phyloP scores from a whole-genome alignment of 2,797 vertebrate species.

The Cichlasoma orientale region DNA sequence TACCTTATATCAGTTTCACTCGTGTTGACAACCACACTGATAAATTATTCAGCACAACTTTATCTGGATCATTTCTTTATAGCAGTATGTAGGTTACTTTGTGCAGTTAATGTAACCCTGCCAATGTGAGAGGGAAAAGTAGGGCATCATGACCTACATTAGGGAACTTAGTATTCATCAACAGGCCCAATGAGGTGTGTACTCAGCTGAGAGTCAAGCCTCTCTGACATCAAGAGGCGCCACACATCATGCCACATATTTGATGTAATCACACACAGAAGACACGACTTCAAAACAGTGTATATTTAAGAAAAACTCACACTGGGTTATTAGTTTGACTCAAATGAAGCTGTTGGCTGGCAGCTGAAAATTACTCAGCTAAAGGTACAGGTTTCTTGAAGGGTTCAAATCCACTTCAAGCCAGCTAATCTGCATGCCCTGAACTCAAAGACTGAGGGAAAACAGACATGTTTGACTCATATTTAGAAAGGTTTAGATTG shows the following conservation, averaged over 20 bases:
- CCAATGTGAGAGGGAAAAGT: slow-evolving; percentile 59
- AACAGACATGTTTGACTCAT: slow-evolving; percentile 16
- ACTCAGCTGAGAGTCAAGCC: slow-evolving; percentile 9
- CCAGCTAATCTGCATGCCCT: background rate
- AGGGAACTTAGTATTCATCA: slow-evolving; percentile 31
- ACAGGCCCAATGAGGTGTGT: slow-evolving; percentile 23
- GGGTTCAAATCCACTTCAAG: background rate
- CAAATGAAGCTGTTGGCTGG: background rate
- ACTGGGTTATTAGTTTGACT: background rate
- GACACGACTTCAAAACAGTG: background rate
- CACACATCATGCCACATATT: background rate
- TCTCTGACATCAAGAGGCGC: slow-evolving; percentile 16
- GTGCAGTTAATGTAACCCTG: slow-evolving; percentile 48
- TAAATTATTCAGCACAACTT: slow-evolving; percentile 55
- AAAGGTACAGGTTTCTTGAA: background rate
- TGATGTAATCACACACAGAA: background rate
- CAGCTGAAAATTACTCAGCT: background rate
- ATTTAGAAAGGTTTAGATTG: slow-evolving; percentile 39
- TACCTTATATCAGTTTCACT: slow-evolving; percentile 9
- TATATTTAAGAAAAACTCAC: slow-evolving; percentile 1
- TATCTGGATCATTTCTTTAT: slow-evolving; percentile 54
- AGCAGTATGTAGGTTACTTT: slow-evolving; percentile 69
- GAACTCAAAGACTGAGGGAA: slow-evolving; percentile 9
- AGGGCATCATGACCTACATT: slow-evolving; percentile 72
- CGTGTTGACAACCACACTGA: slow-evolving; percentile 17